Base-by-base conservation (phyloP, 2,888 invertebrate species). In the Campoplex nolae region DNA sequence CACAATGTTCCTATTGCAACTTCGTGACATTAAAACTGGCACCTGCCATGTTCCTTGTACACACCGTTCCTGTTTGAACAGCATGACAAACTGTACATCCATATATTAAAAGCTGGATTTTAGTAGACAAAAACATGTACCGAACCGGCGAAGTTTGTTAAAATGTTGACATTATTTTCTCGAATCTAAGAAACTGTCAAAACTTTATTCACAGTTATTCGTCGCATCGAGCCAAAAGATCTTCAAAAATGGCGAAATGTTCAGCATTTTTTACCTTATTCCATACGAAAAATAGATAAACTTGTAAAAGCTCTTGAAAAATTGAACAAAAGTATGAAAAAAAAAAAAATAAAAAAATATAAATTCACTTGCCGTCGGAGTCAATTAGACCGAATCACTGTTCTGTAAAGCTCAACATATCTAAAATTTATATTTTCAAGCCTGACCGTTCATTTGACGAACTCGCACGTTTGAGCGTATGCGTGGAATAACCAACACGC, bases 1-100 rank as follows among this genome's bases (percentile, higher is more conserved):
- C 58, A 62, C 76, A 73, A 71, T 51, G 84, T 65, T 76, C 58
- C 67, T 65, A 79, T 56, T 54, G 74, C 51, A 74, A 67, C 67
- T 74, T 67, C 42, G 81, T 81, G 45, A 68, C 51, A 76, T 45
- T 77, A 48, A 68, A 32, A 51, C 45, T 70, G 56, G 45, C 45
- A 75, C 45, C 42, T 38, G 35, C 9, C 65, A 16, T 56, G 54
- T 38, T 35, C 18, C 42, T 35, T 68, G 35, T 35, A 28, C 28
- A 28, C 28, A 35, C 45, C 28, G 18, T 56, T 73, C 35, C 16
- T 38, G 58, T 73, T 73, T 38, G 35, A 23, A 65, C 62, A 58
- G 48, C 65, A 48, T 73, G 23, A 62, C 38, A 38, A 42, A 32
- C 28, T 48, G 16, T 35, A 62, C 54, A 71, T 62, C 18, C 45